These are phyloP conservation scores for Turritopsis dohrnii DNA, from an alignment of 30 jellyfish, hydroid and myxozoan species.

Conservation along the genomic window DNA sequence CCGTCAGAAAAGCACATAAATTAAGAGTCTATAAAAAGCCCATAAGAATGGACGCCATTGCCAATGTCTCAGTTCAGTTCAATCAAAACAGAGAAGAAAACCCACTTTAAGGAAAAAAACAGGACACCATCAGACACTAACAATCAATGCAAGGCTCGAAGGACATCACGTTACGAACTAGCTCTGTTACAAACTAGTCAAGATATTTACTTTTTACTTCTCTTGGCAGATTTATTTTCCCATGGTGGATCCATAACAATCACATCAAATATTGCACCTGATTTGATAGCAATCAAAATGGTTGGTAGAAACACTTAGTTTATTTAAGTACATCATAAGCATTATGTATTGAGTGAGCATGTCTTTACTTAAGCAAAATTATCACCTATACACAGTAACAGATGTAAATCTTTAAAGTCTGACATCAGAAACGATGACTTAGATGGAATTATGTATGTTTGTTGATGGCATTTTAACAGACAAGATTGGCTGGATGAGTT, in stretches of 20 bases:
- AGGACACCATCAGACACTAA: no score
- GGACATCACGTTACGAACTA: no score
- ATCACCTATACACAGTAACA: not conserved
- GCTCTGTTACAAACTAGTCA: not conserved
- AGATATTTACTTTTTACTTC: constrained; percentile 56
- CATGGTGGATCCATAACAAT: constrained; percentile 94
- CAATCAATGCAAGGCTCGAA: no score
- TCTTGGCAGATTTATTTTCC: constrained; percentile 89
- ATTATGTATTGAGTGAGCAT: not conserved
- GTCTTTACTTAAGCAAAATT: not conserved
- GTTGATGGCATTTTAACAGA: not conserved
- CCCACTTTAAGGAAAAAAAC: no score
- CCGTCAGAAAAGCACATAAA: not conserved
- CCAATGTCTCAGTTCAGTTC: no score
- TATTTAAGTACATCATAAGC: no score
- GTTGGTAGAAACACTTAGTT: not conserved
- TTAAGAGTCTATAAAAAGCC: not conserved
- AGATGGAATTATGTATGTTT: constrained; percentile 22
- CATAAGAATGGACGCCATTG: not conserved
- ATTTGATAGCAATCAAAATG: not conserved
- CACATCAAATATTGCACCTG: constrained; percentile 55
- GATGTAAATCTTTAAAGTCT: not conserved
- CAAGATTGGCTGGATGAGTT: not conserved
- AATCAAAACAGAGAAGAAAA: not conserved
- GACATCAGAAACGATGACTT: constrained; percentile 21